Evolutionary conservation across 2,888 invertebrate species (phyloP).

Genomic region (Trissonchulus sp.): DNA sequence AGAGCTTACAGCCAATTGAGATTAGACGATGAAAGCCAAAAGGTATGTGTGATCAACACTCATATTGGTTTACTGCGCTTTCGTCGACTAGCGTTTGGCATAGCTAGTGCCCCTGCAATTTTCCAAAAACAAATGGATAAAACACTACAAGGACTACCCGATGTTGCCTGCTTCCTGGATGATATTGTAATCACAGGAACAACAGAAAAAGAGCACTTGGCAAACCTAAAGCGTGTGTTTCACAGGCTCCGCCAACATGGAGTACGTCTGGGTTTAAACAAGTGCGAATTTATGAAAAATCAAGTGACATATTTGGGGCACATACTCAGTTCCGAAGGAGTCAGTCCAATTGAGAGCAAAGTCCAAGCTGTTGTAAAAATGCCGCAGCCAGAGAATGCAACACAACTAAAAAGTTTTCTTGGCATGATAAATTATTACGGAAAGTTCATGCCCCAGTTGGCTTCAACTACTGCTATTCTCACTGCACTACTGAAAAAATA

Average conservation of each 20-base stretch:
- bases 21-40: constrained; percentile 1
- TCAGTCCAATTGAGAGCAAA: too few relatives aligned
- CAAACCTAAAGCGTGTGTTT: too few relatives aligned
- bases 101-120: not conserved
- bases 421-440: too few relatives aligned
- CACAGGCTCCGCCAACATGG: too few relatives aligned
- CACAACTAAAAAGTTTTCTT: not conserved
- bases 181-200: too few relatives aligned
- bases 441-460: too few relatives aligned
- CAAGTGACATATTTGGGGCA: not conserved
- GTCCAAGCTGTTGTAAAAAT: not conserved
- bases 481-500: too few relatives aligned
- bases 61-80: not conserved
- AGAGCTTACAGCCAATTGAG: not conserved
- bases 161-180: too few relatives aligned
- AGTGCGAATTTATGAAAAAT: not conserved
- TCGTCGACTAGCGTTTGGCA: constrained; percentile 1
- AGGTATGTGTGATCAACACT: not conserved
- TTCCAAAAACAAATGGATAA: not conserved
- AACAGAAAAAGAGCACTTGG: too few relatives aligned
- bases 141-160: not conserved
- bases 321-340: too few relatives aligned
- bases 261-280: not conserved
- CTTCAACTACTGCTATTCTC: too few relatives aligned
- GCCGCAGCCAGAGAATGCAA: not conserved